Percentiles rank a stretch among this genome's conserved stretches.
These are phyloP conservation scores for Coelinius sp. DNA, from an alignment of 2,888 invertebrate species.

Conservation along the genomic window DNA sequence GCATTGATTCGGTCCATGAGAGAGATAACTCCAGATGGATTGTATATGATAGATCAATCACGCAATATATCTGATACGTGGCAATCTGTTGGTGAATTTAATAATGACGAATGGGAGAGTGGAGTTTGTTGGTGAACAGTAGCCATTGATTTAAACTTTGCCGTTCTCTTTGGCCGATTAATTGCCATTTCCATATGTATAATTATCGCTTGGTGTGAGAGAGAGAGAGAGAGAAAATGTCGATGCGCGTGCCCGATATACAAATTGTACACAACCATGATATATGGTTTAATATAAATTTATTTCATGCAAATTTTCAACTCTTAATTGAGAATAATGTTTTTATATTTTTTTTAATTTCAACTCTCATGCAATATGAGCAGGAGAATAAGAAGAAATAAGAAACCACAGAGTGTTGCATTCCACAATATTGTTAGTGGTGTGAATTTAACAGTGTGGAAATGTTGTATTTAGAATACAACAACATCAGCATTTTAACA, in stretches of 20 bases:
- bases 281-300: constrained; percentile 12
- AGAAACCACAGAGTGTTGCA: not conserved
- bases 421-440: constrained; percentile 8
- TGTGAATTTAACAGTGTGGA: constrained; percentile 1
- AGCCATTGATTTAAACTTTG: constrained; percentile 3
- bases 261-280: constrained; percentile 7
- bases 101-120: constrained; percentile 41
- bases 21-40: constrained; percentile 26
- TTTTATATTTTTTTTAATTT: not conserved
- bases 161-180: constrained; percentile 31
- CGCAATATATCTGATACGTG: constrained; percentile 33
- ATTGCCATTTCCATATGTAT: constrained; percentile 33
- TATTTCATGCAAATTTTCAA: constrained; percentile 7
- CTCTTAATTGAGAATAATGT: not conserved
- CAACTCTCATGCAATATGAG: not conserved
- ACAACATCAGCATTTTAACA: constrained; percentile 4
- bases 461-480: constrained; percentile 14
- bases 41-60: constrained; percentile 30
- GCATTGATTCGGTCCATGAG: constrained; percentile 16
- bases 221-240: constrained; percentile 35
- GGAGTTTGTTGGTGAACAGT: constrained; percentile 26
- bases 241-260: constrained; percentile 13
- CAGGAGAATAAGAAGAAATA: not conserved
- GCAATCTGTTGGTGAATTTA: constrained; percentile 32
- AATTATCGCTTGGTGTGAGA: constrained; percentile 38